Evolutionary conservation across 2,797 vertebrate species (phyloP).

Genomic region (Bradypodion ventrale): DNA sequence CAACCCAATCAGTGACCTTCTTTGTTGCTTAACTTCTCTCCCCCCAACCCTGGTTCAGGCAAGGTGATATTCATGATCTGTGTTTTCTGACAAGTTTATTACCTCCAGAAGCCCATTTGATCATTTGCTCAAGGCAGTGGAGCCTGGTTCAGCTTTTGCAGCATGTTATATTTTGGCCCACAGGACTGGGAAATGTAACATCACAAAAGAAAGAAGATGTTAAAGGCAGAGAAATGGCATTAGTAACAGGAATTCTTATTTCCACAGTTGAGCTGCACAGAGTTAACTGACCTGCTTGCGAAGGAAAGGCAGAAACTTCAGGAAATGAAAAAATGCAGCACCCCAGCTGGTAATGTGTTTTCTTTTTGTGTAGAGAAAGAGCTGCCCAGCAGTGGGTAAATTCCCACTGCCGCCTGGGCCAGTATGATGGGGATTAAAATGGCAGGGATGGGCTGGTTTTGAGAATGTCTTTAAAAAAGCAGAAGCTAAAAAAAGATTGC

Average conservation of each 20-base stretch:
- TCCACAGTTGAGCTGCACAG: constrained; percentile 85
- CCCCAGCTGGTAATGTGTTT: constrained; percentile 69
- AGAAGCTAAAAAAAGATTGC: neutral
- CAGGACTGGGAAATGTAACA: neutral
- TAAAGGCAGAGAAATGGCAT: neutral
- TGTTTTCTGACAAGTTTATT: neutral
- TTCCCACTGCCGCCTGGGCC: neutral
- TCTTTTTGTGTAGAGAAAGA: neutral
- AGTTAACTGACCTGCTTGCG: constrained; percentile 85
- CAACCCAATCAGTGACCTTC: neutral
- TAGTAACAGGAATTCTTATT: constrained; percentile 3
- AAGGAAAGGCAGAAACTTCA: constrained; percentile 86
- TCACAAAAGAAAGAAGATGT: constrained; percentile 1
- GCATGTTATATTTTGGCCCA: neutral
- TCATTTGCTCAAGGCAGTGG: neutral
- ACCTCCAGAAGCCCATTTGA: neutral
- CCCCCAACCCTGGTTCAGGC: too few relatives aligned
- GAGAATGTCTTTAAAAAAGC: too few relatives aligned
- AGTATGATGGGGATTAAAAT: neutral
- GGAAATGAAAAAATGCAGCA: constrained; percentile 77
- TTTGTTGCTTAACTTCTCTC: too few relatives aligned
- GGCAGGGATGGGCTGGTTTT: neutral
- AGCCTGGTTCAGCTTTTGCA: neutral
- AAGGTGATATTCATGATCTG: constrained; percentile 1
- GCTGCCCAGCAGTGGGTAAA: neutral